phyloP scores from a whole-genome alignment of 1,140 invertebrate species.

The Batillaria attramentaria region DNA sequence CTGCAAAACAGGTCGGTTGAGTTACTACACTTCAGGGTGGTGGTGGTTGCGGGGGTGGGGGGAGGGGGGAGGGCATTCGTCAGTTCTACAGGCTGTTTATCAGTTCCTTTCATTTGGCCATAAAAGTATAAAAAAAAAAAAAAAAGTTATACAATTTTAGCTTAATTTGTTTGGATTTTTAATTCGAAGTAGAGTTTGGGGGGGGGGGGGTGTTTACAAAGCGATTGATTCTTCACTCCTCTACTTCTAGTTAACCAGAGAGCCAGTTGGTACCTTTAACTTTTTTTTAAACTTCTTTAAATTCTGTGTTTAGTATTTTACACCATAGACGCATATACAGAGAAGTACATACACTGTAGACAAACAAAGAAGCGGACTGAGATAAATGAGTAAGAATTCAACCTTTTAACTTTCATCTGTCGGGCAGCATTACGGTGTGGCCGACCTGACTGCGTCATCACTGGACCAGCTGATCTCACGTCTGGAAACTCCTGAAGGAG shows the following conservation, averaged over 20 bases:
- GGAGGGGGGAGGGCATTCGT: too few relatives aligned
- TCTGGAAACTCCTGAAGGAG: slow-evolving; percentile 2
- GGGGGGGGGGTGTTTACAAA: neutral
- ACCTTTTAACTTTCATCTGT: neutral
- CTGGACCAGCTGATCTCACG: slow-evolving; percentile 9
- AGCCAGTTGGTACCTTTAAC: neutral
- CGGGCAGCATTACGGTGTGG: slow-evolving; percentile 10
- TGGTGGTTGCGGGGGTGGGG: neutral
- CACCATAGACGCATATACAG: too few relatives aligned
- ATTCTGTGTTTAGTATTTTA: neutral
- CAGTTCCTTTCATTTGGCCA: neutral
- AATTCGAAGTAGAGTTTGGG: too few relatives aligned
- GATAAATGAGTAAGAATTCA: neutral
- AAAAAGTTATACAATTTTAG: too few relatives aligned
- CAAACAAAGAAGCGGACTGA: too few relatives aligned
- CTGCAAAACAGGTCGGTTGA: too few relatives aligned
- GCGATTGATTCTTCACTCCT: neutral
- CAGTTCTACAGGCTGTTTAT: too few relatives aligned
- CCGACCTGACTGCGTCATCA: neutral
- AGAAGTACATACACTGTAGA: too few relatives aligned
- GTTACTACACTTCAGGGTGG: too few relatives aligned
- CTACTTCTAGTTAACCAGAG: neutral
- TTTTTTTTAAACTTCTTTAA: neutral
- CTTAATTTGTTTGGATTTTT: too few relatives aligned
- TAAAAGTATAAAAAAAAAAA: neutral